These are phyloP conservation scores for Gymnothorax javanicus DNA, from an alignment of 2,797 vertebrate genomes.

Conservation along the genomic window DNA sequence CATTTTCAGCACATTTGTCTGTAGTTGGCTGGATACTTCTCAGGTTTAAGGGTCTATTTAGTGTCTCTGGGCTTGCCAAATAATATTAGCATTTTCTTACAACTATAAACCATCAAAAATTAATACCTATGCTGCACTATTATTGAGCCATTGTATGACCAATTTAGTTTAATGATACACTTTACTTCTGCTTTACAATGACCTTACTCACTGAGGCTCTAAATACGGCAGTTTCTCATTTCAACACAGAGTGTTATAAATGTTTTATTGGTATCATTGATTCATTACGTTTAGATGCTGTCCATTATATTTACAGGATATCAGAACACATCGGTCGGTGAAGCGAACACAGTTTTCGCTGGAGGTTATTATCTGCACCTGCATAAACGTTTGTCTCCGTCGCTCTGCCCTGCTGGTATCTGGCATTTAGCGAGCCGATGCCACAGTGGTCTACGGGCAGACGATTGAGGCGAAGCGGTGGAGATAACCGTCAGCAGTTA, in stretches of 20 bases:
- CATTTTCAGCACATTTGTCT: not conserved
- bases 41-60: not conserved
- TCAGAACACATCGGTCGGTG: constrained; percentile 34
- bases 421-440: not conserved
- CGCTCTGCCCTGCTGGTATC: not conserved
- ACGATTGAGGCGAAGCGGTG: not conserved
- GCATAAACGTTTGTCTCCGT: constrained; percentile 28
- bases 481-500: not conserved
- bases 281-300: constrained; percentile 34
- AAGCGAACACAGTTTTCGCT: constrained; percentile 47
- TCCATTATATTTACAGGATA: constrained; percentile 35
- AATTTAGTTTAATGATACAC: not conserved
- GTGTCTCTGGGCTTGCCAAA: not conserved
- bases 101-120: not conserved
- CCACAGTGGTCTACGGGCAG: not conserved
- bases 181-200: not conserved
- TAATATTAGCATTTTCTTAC: not conserved
- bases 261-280: not conserved
- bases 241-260: not conserved
- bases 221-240: not conserved
- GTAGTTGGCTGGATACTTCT: not conserved
- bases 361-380: constrained; percentile 34
- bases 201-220: not conserved
- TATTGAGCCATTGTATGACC: not conserved
- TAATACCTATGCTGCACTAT: not conserved